Conservation (phyloP, 2,888 invertebrate species). For the Arge pagana region DNA sequence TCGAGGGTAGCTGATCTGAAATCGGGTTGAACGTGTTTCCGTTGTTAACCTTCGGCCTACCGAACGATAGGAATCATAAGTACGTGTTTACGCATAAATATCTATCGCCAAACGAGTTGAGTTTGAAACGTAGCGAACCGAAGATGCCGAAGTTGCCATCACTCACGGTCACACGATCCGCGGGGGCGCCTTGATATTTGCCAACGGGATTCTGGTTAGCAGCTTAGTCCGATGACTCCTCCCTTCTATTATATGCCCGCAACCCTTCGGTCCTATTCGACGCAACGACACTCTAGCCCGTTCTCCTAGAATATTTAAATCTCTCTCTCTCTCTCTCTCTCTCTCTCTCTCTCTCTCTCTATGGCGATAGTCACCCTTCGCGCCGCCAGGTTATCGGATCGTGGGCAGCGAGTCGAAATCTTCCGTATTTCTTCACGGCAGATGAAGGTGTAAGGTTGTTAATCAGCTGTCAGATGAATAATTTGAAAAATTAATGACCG, state of each 20-base stretch:
- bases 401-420: too few species aligned
- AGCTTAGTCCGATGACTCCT: conserved; percentile 1
- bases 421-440: too few species aligned
- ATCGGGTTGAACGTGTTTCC: too few species aligned
- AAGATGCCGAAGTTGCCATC: conserved; percentile 55
- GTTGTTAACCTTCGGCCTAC: too few species aligned
- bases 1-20: too few species aligned
- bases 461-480: too few species aligned
- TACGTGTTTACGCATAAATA: conserved; percentile 48
- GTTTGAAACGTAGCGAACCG: conserved; percentile 28
- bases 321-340: conserved; percentile 22
- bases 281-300: conserved; percentile 40
- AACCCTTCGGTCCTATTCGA: conserved; percentile 32
- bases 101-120: conserved; percentile 33
- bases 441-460: too few species aligned
- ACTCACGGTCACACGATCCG: conserved; percentile 47
- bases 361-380: conserved; percentile 26
- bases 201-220: too few species aligned
- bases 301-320: conserved; percentile 12
- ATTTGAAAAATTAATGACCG: too few species aligned
- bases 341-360: conserved; percentile 41
- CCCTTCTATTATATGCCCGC: conserved; percentile 29
- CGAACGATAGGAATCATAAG: conserved; percentile 2
- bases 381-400: too few species aligned
- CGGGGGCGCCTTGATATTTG: too few species aligned